Conservation (phyloP, 1,140 invertebrate species). For the Drosophila navojoa region DNA sequence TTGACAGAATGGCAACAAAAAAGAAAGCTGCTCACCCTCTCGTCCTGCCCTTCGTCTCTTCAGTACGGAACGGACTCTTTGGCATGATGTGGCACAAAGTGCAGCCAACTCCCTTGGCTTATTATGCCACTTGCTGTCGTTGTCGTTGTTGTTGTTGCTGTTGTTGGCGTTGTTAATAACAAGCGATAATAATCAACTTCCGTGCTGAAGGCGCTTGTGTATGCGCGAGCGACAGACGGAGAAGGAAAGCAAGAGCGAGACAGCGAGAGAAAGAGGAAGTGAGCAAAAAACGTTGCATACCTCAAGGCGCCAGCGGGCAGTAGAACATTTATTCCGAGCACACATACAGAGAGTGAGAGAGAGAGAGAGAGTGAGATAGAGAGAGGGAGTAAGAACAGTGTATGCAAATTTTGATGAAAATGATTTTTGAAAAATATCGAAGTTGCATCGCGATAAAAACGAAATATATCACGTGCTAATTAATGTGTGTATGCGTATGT, state of each 20-base stretch:
- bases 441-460: constrained; percentile 60
- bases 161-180: constrained; percentile 79
- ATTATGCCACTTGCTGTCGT: constrained; percentile 30
- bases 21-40: constrained; percentile 22
- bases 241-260: background rate
- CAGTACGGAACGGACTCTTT: background rate
- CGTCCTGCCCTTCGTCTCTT: background rate
- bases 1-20: constrained; percentile 63
- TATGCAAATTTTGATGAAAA: constrained; percentile 67
- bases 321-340: constrained; percentile 49
- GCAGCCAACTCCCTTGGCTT: constrained; percentile 36
- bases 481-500: constrained; percentile 52
- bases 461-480: constrained; percentile 79
- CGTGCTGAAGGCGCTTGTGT: constrained; percentile 59
- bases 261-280: constrained; percentile 23
- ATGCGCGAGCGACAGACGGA: background rate
- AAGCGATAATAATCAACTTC: constrained; percentile 83
- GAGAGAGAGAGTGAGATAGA: too few species aligned
- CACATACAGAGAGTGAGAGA: constrained; percentile 28
- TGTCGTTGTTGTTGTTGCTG: constrained; percentile 29
- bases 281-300: constrained; percentile 63
- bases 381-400: too few species aligned
- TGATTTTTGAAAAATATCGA: constrained; percentile 64
- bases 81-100: constrained; percentile 40
- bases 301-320: constrained; percentile 51